Percentiles rank a stretch among this genome's conserved stretches.
These are phyloP conservation scores for Gerris lacustris DNA, from an alignment of 2,888 invertebrate species.

Conservation along the genomic window DNA sequence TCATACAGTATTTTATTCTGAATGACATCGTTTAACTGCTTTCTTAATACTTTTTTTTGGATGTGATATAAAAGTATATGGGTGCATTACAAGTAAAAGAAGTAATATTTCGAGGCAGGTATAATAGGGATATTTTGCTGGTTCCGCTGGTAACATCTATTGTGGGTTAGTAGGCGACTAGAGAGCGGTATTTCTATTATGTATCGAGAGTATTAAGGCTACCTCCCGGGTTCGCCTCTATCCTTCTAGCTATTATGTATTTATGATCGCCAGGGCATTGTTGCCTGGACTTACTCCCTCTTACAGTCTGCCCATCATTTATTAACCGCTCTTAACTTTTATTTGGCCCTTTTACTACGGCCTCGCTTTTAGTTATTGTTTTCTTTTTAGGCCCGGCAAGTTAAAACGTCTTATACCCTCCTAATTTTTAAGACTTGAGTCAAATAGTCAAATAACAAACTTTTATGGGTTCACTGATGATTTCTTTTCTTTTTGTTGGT, in stretches of 20 bases:
- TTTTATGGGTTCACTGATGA: too few relatives aligned
- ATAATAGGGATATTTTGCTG: too few relatives aligned
- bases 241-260: not conserved
- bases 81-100: too few relatives aligned
- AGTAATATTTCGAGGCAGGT: too few relatives aligned
- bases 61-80: too few relatives aligned
- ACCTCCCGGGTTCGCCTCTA: not conserved
- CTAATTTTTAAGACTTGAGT: too few relatives aligned
- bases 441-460: too few relatives aligned
- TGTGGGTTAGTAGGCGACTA: not conserved
- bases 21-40: too few relatives aligned
- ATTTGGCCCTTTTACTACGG: not conserved
- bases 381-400: not conserved
- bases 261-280: not conserved
- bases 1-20: too few relatives aligned
- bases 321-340: constrained; percentile 1
- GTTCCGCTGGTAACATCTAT: not conserved
- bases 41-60: too few relatives aligned
- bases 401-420: too few relatives aligned
- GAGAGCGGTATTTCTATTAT: not conserved
- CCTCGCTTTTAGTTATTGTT: constrained; percentile 1
- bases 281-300: not conserved
- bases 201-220: not conserved
- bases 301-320: not conserved
- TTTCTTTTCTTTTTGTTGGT: too few relatives aligned